These are phyloP conservation scores for Eilema griseolum DNA, from an alignment of 2,888 invertebrate species.

Conservation along the genomic window DNA sequence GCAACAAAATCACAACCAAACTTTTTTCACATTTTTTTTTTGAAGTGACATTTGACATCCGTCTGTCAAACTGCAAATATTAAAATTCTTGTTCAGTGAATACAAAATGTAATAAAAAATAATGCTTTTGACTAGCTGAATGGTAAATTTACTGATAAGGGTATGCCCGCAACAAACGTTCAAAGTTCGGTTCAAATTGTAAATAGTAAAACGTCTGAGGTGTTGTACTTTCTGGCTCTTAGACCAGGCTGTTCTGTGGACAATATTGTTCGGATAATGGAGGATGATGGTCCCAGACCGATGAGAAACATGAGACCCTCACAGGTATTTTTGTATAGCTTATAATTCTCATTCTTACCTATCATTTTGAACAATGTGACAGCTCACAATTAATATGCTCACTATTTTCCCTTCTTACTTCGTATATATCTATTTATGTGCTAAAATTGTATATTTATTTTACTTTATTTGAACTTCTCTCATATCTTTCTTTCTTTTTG, in stretches of 20 bases:
- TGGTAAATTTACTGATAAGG: not conserved
- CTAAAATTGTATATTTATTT: too few species aligned
- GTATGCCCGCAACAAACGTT: conserved; percentile 5
- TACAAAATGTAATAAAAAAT: conserved; percentile 11
- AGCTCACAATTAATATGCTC: too few species aligned
- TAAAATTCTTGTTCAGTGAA: conserved; percentile 20
- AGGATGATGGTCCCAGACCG: conserved; percentile 56
- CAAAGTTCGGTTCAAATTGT: not conserved
- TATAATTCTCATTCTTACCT: too few species aligned
- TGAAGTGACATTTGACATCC: not conserved
- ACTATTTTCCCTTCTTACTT: too few species aligned
- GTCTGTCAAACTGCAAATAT: not conserved
- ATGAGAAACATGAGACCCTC: conserved; percentile 56
- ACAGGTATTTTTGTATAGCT: conserved; percentile 41
- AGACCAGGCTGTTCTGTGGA: conserved; percentile 19
- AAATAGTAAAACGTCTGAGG: not conserved
- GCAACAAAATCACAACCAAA: not conserved
- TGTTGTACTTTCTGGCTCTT: conserved; percentile 5
- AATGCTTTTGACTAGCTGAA: not conserved
- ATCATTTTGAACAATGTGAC: too few species aligned
- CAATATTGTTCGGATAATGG: conserved; percentile 40
- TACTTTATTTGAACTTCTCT: too few species aligned
- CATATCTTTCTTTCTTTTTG: too few species aligned
- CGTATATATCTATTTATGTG: too few species aligned
- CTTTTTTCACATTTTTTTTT: conserved; percentile 8